Conservation (phyloP, 2,113 vertebrate genomes). For the Pangasianodon hypophthalmus region DNA sequence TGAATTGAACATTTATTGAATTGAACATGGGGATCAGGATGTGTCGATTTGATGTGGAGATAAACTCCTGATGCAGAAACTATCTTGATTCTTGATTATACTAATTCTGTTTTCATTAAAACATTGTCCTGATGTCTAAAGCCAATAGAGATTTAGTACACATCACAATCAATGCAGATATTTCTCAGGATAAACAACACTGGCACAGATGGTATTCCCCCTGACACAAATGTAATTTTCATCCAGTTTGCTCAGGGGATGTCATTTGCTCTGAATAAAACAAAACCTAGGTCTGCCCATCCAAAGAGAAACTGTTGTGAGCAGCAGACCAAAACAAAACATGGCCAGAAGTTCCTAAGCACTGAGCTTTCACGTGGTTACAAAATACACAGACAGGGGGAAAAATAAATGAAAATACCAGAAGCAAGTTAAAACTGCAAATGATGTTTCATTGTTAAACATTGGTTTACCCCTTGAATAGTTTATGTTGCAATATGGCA, state of each 20-base stretch:
- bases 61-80: not conserved
- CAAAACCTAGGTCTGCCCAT: conserved; percentile 30
- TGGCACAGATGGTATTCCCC: conserved; percentile 57
- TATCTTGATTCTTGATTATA: not conserved
- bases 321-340: conserved; percentile 47
- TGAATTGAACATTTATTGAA: too few species aligned
- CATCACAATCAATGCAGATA: conserved; percentile 60
- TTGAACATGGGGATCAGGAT: too few species aligned
- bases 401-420: conserved; percentile 39
- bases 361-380: not conserved
- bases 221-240: conserved; percentile 61
- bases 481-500: not conserved
- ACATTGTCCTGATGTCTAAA: not conserved
- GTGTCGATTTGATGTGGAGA: not conserved
- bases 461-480: not conserved
- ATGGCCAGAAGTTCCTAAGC: not conserved
- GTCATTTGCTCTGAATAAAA: conserved; percentile 45
- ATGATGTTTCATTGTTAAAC: not conserved
- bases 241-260: conserved; percentile 59
- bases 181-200: conserved; percentile 59
- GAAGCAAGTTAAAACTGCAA: conserved; percentile 50
- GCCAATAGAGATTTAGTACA: conserved; percentile 59
- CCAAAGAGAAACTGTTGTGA: conserved; percentile 37
- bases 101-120: not conserved
- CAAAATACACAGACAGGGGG: not conserved